Base-by-base conservation (phyloP, 1,140 invertebrate species). In the Artemia franciscana region DNA sequence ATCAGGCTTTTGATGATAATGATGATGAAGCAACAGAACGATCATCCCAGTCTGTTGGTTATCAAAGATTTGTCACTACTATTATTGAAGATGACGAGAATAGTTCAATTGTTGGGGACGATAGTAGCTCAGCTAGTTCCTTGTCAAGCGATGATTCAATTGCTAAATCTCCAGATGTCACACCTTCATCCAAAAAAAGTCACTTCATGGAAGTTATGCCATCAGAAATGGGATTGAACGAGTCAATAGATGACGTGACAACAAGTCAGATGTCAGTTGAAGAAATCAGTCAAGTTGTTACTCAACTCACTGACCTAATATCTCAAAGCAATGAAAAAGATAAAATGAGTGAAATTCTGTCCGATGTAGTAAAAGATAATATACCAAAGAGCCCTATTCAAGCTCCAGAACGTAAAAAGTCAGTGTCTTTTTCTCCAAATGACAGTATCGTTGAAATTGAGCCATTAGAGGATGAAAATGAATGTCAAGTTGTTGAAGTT, bases 401-500 rank as follows among this genome's bases (percentile, higher is more conserved):
- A 26, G 23, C 24, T 18, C n/a, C 5, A 9, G 30, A 60, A n/a
- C 60, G 26, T 2, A 26, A 28, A n/a, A 26, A 26, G 5, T 21
- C 60, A 9, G 26, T 30, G 7, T 23, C 26, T 18, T 28, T 26
- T 7, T 18, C 18, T 28, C 26, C 26, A n/a, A 60, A 60, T 27
- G 60, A 28, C 5, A 60, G 30, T 23, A 24, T 60, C 12, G 60
- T 30, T n/a, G 60, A 26, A 7, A 28, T 60, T 5, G 26, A 60
- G 30, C 23, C 60, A 15, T 26, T 39, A 27, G 26, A 26, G 12
- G 28, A 39, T 7, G 70, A 72, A 70, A 67, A 70, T 5, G 26
- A 65, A n/a, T 78, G 76, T 65, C 71, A 73, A 58, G 70, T 79
- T n/a, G 77, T 79, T 2, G 80, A 78, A 65, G 67, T 82, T 59